Evolutionary conservation across 2,113 vertebrate genomes (phyloP).

Genomic region (Urocolius indicus): DNA sequence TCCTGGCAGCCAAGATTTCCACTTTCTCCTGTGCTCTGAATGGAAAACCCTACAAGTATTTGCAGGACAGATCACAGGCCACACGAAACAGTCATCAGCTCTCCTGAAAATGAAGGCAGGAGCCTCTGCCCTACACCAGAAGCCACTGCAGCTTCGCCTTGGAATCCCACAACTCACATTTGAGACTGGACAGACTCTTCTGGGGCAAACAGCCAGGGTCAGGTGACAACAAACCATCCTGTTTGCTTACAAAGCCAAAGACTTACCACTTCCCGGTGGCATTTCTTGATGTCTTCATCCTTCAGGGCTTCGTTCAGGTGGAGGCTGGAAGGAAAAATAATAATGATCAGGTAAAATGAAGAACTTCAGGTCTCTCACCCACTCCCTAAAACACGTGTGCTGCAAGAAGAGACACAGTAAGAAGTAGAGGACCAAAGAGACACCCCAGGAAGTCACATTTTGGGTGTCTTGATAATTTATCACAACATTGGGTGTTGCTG

Average conservation of each 20-base stretch:
- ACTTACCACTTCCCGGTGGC: conserved; percentile 74
- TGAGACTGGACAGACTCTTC: neutral
- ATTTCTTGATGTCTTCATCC: conserved; percentile 77
- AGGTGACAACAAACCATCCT: neutral
- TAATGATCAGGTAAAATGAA: conserved; percentile 1
- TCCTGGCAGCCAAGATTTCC: neutral
- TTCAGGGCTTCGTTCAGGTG: conserved; percentile 70
- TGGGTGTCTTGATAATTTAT: neutral
- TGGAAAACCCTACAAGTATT: neutral
- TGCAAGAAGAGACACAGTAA: neutral
- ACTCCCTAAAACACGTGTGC: rapidly evolving
- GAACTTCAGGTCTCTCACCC: neutral
- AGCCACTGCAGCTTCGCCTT: rapidly evolving
- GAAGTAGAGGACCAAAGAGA: rapidly evolving
- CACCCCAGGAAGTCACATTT: neutral
- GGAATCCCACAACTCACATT: rapidly evolving
- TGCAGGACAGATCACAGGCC: neutral
- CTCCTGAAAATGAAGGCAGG: neutral
- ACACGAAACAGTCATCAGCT: rapidly evolving
- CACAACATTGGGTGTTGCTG: rapidly evolving
- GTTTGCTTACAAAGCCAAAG: neutral
- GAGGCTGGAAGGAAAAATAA: conserved; percentile 60
- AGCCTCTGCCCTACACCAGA: neutral
- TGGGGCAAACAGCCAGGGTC: rapidly evolving
- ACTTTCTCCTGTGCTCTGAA: neutral